A percentile compares a stretch with the other conserved stretches of the same genome.
Evolutionary conservation across 1,140 invertebrate genomes (phyloP).

Genomic region (Drosophila arawakana): DNA sequence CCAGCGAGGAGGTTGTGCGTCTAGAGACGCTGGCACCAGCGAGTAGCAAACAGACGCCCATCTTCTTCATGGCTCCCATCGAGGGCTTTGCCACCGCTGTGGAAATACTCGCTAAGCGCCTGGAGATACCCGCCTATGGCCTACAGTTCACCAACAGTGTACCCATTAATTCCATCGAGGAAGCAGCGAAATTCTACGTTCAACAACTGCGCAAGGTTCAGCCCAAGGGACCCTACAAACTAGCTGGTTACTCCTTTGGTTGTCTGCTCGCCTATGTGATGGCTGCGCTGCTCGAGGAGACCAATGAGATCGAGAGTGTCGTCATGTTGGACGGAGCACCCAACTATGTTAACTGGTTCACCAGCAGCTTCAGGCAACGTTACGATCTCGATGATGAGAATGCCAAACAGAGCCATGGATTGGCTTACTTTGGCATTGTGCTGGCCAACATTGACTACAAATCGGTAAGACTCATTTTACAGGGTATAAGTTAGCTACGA

Average conservation of each 20-base stretch:
- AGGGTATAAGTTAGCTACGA: not conserved
- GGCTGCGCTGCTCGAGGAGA: conserved; percentile 91
- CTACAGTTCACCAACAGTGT: conserved; percentile 93
- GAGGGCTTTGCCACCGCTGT: conserved; percentile 93
- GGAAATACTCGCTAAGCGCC: conserved; percentile 88
- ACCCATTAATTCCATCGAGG: conserved; percentile 89
- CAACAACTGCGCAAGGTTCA: conserved; percentile 91
- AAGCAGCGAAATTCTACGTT: conserved; percentile 93
- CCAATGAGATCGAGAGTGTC: conserved; percentile 87
- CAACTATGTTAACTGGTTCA: conserved; percentile 93
- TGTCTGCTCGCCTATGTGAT: conserved; percentile 97
- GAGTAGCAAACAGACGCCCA: conserved; percentile 84
- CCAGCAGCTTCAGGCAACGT: conserved; percentile 87
- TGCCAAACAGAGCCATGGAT: conserved; percentile 88
- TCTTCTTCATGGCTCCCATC: conserved; percentile 95
- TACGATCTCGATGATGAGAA: conserved; percentile 80
- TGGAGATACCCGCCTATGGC: conserved; percentile 93
- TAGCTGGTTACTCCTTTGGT: conserved; percentile 98
- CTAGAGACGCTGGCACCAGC: conserved; percentile 85
- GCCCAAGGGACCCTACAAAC: conserved; percentile 91
- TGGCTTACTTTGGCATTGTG: conserved; percentile 93
- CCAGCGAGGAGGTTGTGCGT: conserved; percentile 87
- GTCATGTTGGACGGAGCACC: conserved; percentile 96
- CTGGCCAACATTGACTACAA: conserved; percentile 91
- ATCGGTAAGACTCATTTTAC: conserved; percentile 54